These are phyloP conservation scores for Diprion similis DNA, from an alignment of 1,140 invertebrate species.

Conservation along the genomic window DNA sequence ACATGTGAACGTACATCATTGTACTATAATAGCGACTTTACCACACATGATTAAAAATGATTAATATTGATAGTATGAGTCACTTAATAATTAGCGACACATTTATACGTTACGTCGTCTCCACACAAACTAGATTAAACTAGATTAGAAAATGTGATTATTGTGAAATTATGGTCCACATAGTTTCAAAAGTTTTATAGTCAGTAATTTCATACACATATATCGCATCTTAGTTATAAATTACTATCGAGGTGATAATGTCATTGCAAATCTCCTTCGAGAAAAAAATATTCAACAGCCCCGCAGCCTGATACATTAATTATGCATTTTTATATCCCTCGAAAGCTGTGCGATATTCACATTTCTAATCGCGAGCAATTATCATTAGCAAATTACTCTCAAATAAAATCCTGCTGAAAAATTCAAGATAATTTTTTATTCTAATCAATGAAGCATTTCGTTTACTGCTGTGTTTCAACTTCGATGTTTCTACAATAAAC, in stretches of 20 bases:
- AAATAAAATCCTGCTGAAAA: no score
- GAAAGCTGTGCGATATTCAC: conserved; percentile 15
- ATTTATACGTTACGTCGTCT: neutral
- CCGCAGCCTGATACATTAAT: neutral
- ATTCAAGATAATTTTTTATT: no score
- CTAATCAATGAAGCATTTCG: no score
- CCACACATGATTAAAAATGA: conserved; percentile 9
- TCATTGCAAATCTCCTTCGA: no score
- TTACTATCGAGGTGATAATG: neutral
- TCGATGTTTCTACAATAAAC: no score
- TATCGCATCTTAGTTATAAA: conserved; percentile 9
- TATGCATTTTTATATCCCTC: conserved; percentile 19
- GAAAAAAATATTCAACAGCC: conserved; percentile 1
- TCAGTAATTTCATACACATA: conserved; percentile 15
- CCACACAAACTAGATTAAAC: neutral
- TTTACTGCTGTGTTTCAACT: no score
- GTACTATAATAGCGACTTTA: conserved; percentile 7
- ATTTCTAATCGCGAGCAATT: conserved; percentile 5
- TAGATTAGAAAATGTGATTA: conserved; percentile 30
- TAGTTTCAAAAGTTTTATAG: conserved; percentile 38
- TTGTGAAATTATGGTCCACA: conserved; percentile 52
- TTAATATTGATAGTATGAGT: neutral
- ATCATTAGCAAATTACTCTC: neutral
- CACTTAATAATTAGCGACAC: conserved; percentile 14
- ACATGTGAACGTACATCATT: neutral